Base-by-base conservation (phyloP, 2,888 invertebrate genomes). In the Scaptomyza reducta region DNA sequence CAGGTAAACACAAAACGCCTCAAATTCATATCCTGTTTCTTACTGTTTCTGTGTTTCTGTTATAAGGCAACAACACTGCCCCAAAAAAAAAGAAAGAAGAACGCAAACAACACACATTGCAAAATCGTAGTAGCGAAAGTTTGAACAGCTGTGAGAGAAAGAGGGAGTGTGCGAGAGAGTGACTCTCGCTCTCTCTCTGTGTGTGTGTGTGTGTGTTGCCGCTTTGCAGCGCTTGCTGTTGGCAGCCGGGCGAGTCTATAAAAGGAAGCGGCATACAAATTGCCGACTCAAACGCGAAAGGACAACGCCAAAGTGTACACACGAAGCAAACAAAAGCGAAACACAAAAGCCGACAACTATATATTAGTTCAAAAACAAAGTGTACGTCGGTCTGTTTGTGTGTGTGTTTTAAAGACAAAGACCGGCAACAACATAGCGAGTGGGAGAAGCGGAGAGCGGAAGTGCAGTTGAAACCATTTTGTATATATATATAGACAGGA, bases 281-380 rank as follows among this genome's bases (percentile, higher is more conserved):
- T 86, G 84, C 79, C 85, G 84, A 87, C 87, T 83, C 90, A 91
- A 86, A 90, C 88, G 86, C 79, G 80, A 77, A 74, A 79, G 85
- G 81, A 82, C 84, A 76, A 76, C 82, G 86, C 60, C 59, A 77
- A 81, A 78, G 87, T 74, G 62, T 57, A 69, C 72, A 76, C 68
- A 69, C 64, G 58, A 72, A 66, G 53, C 50, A 51, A 62, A 65
- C 74, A 56, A 33, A 33, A 31, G n/a, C 35, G 35, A 62, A 69
- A 64, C 61, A 60, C 54, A 56, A 58, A 76, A 64, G 72, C 69
- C 77, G 65, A 76, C 72, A 56, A n/a, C 13, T 2, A 22, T 22
- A 22, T 22, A 22, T 5, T 22, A 22, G 22, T 22, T 22, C 3
- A 22, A 50, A 31, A 22, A 54, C 10, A 14, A 29, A 31, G 65